phyloP scores from a whole-genome alignment of 35 echinoderm and acorn worm species.

The Ptychodera flava region DNA sequence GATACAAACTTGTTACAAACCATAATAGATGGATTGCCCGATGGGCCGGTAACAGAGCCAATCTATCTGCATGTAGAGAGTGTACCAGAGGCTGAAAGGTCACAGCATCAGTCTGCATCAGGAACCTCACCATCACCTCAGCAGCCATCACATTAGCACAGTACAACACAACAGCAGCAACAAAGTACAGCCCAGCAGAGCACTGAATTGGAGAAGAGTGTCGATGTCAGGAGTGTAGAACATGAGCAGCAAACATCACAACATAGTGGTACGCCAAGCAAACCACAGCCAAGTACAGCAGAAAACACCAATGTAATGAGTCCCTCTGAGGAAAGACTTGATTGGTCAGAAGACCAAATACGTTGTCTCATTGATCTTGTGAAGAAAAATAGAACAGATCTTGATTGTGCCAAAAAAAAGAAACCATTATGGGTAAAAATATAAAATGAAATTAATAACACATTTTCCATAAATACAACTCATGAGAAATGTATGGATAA shows the following conservation, averaged over 20 bases:
- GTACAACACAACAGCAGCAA: too few relatives aligned
- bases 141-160: too few relatives aligned
- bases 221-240: too few relatives aligned
- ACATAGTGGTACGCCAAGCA: too few relatives aligned
- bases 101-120: too few relatives aligned
- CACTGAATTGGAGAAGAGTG: background rate
- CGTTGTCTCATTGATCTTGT: background rate
- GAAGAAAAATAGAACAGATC: background rate
- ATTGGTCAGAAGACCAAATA: slow-evolving; percentile 1
- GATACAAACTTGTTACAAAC: too few relatives aligned
- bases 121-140: too few relatives aligned
- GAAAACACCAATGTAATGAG: background rate
- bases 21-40: too few relatives aligned
- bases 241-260: background rate
- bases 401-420: background rate
- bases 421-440: background rate
- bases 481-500: background rate
- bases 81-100: too few relatives aligned
- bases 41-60: too few relatives aligned
- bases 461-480: background rate
- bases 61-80: too few relatives aligned
- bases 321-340: background rate
- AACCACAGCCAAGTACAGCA: background rate
- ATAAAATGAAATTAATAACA: background rate
- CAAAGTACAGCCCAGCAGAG: background rate